Percentiles rank a stretch among this genome's conserved stretches.
These are phyloP conservation scores for Netelia inedita DNA, from an alignment of 2,888 invertebrate genomes.

Conservation along the genomic window DNA sequence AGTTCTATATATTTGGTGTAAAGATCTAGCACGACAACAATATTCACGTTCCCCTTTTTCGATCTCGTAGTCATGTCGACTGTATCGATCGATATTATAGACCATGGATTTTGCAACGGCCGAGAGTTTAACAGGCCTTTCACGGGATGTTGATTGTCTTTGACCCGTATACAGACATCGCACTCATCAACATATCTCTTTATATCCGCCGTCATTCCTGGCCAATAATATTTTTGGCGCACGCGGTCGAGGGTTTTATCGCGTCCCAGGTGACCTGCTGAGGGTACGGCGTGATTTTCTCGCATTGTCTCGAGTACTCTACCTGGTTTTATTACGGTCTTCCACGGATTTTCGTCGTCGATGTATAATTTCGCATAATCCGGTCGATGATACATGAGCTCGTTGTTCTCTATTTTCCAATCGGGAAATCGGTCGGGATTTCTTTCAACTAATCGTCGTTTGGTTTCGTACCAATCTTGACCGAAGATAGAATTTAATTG, in stretches of 20 bases:
- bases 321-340: constrained; percentile 18
- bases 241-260: constrained; percentile 58
- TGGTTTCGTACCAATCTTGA: neutral
- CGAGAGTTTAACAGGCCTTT: constrained; percentile 18
- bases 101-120: constrained; percentile 41
- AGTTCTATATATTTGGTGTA: constrained; percentile 32
- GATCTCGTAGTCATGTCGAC: constrained; percentile 22
- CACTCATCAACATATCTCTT: constrained; percentile 25
- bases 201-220: constrained; percentile 53
- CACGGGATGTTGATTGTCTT: constrained; percentile 40
- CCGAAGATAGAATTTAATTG: neutral
- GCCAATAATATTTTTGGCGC: constrained; percentile 48
- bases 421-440: constrained; percentile 33
- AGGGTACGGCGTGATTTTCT: constrained; percentile 45
- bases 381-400: constrained; percentile 29
- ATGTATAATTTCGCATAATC: constrained; percentile 28
- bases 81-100: constrained; percentile 12
- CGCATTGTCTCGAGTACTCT: constrained; percentile 18
- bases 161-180: constrained; percentile 47
- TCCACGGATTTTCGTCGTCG: constrained; percentile 44
- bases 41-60: constrained; percentile 35
- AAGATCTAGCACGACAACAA: constrained; percentile 30
- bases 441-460: neutral
- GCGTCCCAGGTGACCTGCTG: constrained; percentile 53
- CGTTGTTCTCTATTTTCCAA: constrained; percentile 41